Conservation (phyloP, 2,888 invertebrate species). For the Heliconius ismenius region DNA sequence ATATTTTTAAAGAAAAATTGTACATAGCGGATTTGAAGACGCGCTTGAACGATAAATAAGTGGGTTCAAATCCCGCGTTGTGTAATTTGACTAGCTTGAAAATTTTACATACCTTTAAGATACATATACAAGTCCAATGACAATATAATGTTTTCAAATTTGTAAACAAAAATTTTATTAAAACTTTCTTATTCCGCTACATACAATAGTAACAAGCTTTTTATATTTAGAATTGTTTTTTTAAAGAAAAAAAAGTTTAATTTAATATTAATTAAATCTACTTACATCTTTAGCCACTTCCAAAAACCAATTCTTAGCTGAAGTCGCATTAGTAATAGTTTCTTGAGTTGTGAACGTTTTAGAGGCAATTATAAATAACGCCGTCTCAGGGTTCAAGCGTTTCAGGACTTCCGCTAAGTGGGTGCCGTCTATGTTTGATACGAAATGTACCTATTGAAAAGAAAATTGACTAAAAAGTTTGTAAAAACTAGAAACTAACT, state of each 20-base stretch:
- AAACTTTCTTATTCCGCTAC: too few species aligned
- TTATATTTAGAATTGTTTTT: too few species aligned
- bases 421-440: constrained; percentile 99
- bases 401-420: constrained; percentile 97
- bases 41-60: too few species aligned
- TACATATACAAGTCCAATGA: too few species aligned
- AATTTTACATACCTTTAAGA: too few species aligned
- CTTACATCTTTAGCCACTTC: constrained; percentile 91
- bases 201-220: too few species aligned
- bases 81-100: too few species aligned
- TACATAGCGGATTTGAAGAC: background rate
- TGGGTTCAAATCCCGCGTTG: too few species aligned
- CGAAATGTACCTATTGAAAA: constrained; percentile 87
- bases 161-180: too few species aligned
- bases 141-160: too few species aligned
- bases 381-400: constrained; percentile 94
- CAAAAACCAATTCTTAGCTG: constrained; percentile 98
- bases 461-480: background rate
- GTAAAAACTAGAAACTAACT: background rate
- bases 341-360: constrained; percentile 99
- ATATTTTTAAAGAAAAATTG: background rate
- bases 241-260: background rate
- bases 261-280: constrained; percentile 35
- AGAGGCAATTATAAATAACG: constrained; percentile 98
- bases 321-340: constrained; percentile 98